Base-by-base conservation (phyloP, 2,113 vertebrate species). In the Dasypus novemcinctus region DNA sequence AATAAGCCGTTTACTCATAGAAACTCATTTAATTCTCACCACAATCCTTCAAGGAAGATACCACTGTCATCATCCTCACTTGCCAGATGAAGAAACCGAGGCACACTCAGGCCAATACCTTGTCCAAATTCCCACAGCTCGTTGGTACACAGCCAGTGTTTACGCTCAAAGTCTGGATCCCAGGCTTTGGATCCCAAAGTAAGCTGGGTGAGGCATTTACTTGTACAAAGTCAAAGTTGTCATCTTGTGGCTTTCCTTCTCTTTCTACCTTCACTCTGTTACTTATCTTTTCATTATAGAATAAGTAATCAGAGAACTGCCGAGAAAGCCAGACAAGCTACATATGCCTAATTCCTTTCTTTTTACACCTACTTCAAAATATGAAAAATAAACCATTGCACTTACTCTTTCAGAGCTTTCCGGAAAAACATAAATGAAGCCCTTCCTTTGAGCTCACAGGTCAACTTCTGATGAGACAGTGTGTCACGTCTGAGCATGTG, bases 401-500 rank as follows among this genome's bases (percentile, higher is more conserved):
- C n/a, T 27, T 63, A 46, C 25, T 20, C 18, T 25, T 63, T 61
- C 5, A 43, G 59, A 89, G 46, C 17, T 85, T 84, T 90, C 36
- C 59, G 69, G 8, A 38, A 95, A 92, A 82, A 75, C 57, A 18
- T 33, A 54, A 84, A 63, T 76, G 89, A 69, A 80, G 57, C 23
- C 59, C 87, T 59, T 72, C n/a, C 27, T 68, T 61, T 69, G 69
- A 46, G 38, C 6, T 54, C 33, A 21, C 31, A 20, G 59, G 41
- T 18, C 2, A 46, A 14, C 63, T 69, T 91, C 3, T 52, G 61
- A 52, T 75, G 11, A 87, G 78, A 43, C 27, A 87, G 86, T 43
- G 74, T 36, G 0, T 14, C 0, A 13, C 10, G 1, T 36, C 25
- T 41, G 64, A 38, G 52, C 7, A 41, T 17, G 0, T 0, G 4